Evolutionary conservation across 2,888 invertebrate species (phyloP).

Genomic region (Dryococelus australis): DNA sequence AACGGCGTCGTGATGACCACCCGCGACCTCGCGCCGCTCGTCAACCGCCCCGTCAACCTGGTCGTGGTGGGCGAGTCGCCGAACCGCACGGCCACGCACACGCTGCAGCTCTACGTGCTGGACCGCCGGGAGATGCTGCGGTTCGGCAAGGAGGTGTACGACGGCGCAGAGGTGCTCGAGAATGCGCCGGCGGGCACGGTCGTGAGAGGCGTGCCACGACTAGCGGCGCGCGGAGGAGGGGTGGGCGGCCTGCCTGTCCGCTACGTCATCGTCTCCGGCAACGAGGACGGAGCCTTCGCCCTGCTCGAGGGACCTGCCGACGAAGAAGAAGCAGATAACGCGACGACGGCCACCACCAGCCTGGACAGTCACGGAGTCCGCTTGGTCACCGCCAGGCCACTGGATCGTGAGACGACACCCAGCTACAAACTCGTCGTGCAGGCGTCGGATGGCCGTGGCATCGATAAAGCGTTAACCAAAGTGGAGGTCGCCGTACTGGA

Average conservation of each 20-base stretch:
- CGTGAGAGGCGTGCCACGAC: conserved; percentile 74
- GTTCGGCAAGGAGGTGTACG: conserved; percentile 70
- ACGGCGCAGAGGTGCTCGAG: conserved; percentile 75
- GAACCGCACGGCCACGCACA: conserved; percentile 80
- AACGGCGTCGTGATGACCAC: conserved; percentile 93
- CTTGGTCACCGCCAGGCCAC: conserved; percentile 75
- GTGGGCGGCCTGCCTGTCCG: conserved; percentile 73
- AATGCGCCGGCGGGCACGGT: conserved; percentile 77
- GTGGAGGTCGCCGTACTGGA: conserved; percentile 80
- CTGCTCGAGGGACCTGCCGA: conserved; percentile 67
- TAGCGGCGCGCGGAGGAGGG: conserved; percentile 65
- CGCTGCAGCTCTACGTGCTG: conserved; percentile 81
- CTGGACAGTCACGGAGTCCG: conserved; percentile 65
- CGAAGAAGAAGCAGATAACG: conserved; percentile 53
- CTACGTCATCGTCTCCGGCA: conserved; percentile 81
- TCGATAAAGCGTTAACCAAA: conserved; percentile 82
- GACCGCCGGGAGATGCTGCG: conserved; percentile 83
- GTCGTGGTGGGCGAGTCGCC: conserved; percentile 83
- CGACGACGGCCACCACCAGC: conserved; percentile 57
- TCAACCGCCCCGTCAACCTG: conserved; percentile 81
- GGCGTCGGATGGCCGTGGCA: conserved; percentile 80
- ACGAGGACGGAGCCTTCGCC: conserved; percentile 76
- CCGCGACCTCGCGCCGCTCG: conserved; percentile 80
- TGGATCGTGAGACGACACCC: conserved; percentile 80
- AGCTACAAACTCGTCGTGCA: conserved; percentile 79